Evolutionary conservation across 2,888 invertebrate species (phyloP), one percentile per base, ranked within the genome.

Genomic region (Slavum lentiscoides): DNA sequence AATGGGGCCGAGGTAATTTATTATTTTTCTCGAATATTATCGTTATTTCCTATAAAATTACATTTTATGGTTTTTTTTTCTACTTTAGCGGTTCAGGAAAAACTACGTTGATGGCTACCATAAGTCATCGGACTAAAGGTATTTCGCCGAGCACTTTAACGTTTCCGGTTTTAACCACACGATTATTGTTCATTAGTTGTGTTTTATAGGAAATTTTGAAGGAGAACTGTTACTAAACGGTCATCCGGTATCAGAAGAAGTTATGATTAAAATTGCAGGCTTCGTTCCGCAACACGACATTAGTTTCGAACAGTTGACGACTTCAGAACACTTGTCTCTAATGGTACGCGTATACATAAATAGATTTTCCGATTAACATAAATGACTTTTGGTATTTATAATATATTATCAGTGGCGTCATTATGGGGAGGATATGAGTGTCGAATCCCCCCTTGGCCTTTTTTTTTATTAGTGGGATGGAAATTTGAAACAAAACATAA

Each of bases 251-350:
- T 89, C 90, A 17, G 89, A 90, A 66, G 88, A 90, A 84, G 88
- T 91, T 74, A 91, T 94, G 88, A 89, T 92, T 84, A 89, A 90
- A 84, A 90, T 94, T 84, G 94, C 94, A 2, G 93, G 93, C 83
- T 96, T 95, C 87, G 91, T 95, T 67, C 94, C 95, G 9, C 96
- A 96, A 86, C 91, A 93, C 84, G 95, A 95, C 87, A 88, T 95
- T 84, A 92, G 92, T 83, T 89, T 94, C 23, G 92, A 93, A 80
- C 91, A 92, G 43, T 88, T 96, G 83, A 93, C 93, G 0, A 93
- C 94, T 19, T 87, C 89, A 82, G 96, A 96, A 86, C 95, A 95
- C 86, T 90, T 96, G 87, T 90, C 91, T 85, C 95, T 96, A 86
- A 94, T 94, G 93, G 96, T 94, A 77, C 69, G 49, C 11, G 13